Evolutionary conservation across 2,888 invertebrate species (phyloP).

Genomic region (Salticus scenicus): DNA sequence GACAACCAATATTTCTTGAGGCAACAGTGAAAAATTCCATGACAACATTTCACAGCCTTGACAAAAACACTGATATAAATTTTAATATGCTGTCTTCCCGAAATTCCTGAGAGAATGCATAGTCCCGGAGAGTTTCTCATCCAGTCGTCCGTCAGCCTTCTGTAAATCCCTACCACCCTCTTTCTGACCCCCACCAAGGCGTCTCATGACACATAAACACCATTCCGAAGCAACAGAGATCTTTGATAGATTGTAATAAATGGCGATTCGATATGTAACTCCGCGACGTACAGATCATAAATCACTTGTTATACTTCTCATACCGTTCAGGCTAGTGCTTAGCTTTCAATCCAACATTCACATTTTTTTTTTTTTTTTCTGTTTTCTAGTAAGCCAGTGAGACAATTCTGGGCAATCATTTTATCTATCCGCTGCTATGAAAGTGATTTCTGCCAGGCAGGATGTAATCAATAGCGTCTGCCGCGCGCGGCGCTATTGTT

Average conservation of each 20-base stretch:
- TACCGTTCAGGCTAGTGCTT: conserved; percentile 13
- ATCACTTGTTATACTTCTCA: conserved; percentile 41
- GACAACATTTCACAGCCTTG: conserved; percentile 1
- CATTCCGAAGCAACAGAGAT: conserved; percentile 40
- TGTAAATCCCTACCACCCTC: neutral
- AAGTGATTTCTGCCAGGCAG: conserved; percentile 39
- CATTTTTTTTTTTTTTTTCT: neutral
- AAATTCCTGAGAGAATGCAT: neutral
- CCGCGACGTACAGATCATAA: conserved; percentile 30
- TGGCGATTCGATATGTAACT: conserved; percentile 47
- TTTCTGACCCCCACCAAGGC: neutral
- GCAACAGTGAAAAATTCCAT: neutral
- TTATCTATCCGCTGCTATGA: conserved; percentile 22
- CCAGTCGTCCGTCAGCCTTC: neutral
- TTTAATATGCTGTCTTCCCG: neutral
- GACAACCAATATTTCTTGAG: too few relatives aligned
- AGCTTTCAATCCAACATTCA: conserved; percentile 23
- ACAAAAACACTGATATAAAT: conserved; percentile 1
- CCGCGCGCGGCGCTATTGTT: neutral
- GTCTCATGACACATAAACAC: conserved; percentile 35
- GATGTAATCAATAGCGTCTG: conserved; percentile 28
- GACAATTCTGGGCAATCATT: conserved; percentile 51
- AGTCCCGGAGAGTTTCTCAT: neutral
- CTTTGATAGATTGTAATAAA: conserved; percentile 51
- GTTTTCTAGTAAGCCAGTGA: neutral